These are phyloP conservation scores for Perca fluviatilis DNA, from an alignment of 2,113 vertebrate genomes.

Conservation along the genomic window DNA sequence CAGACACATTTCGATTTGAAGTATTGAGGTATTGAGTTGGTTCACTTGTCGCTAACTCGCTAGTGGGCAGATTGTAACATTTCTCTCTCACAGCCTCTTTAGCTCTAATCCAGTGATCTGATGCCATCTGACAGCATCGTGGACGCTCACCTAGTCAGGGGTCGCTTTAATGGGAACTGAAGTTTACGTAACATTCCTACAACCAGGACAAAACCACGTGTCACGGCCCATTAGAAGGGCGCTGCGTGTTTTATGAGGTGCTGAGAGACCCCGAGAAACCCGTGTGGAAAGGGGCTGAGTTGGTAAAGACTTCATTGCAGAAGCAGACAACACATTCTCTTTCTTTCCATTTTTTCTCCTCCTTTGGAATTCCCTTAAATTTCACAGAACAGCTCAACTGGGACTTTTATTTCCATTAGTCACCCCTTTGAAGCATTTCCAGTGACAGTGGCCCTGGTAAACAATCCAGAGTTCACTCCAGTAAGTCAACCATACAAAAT, in stretches of 20 bases:
- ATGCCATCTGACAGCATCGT: conserved; percentile 55
- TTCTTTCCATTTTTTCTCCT: conserved; percentile 5
- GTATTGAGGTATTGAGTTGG: not conserved
- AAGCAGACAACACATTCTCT: conserved; percentile 30
- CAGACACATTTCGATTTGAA: too few species aligned
- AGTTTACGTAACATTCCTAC: conserved; percentile 40
- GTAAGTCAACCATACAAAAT: conserved; percentile 37
- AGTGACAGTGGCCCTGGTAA: conserved; percentile 34
- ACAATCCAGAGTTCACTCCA: conserved; percentile 43
- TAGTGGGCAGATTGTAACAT: not conserved
- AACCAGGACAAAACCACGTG: conserved; percentile 37
- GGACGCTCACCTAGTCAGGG: conserved; percentile 46
- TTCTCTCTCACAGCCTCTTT: conserved; percentile 19
- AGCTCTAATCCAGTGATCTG: conserved; percentile 35
- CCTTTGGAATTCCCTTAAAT: conserved; percentile 38
- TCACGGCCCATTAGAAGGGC: conserved; percentile 34
- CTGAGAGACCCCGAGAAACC: conserved; percentile 46
- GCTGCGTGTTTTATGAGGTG: conserved; percentile 65
- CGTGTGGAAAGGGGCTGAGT: not conserved
- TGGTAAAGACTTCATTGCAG: conserved; percentile 27
- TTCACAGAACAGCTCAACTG: conserved; percentile 27
- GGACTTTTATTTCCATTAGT: conserved; percentile 20
- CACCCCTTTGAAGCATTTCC: conserved; percentile 14
- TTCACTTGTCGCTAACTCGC: not conserved
- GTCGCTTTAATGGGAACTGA: conserved; percentile 51